Evolutionary conservation across 2,797 vertebrate species (phyloP), one percentile per base, ranked within the genome.

Genomic region (Schizopygopsis pylzovi): DNA sequence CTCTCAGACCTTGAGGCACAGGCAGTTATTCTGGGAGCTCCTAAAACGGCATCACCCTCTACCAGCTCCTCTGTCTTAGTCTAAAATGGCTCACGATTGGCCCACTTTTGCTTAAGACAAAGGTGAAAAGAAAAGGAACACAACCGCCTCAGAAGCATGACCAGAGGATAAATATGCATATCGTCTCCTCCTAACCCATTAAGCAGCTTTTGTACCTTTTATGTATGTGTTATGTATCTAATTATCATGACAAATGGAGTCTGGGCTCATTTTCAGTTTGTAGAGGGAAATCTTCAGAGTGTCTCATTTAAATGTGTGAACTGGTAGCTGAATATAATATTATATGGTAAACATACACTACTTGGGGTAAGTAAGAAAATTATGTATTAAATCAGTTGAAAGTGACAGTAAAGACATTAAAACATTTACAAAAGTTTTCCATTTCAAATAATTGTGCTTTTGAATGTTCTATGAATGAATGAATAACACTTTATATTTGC

Each of bases 81-180:
- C 92, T 94, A 93, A 94, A 94, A 94, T 94, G 93, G 91, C 91
- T 89, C 91, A 93, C 70, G 54, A 93, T 91, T 91, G 87, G 45
- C 63, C 89, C 79, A 82, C 89, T 91, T 91, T 94, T 94, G 92
- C 93, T 94, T 92, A 91, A 89, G 92, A 89, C 84, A 90, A 86
- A 93, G 93, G 92, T 91, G 90, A 90, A 90, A 92, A 93, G 93
- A 93, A 92, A 54, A 79, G 47, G 78, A 33, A 76, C 77, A 87
- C 89, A 94, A 93, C 93, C 92, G 93, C 90, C 89, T 94, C 89
- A 91, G 73, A 92, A 92, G 91, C 89, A 88, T 94, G 93, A 93
- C 92, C 92, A 87, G 68, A 91, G 83, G 87, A 93, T 87, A 94
- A 95, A 93, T 90, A 93, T 86, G 93, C 89, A 90, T 92, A 93